phyloP scores from a whole-genome alignment of 2,113 vertebrate species.

The Pangasianodon gigas region DNA sequence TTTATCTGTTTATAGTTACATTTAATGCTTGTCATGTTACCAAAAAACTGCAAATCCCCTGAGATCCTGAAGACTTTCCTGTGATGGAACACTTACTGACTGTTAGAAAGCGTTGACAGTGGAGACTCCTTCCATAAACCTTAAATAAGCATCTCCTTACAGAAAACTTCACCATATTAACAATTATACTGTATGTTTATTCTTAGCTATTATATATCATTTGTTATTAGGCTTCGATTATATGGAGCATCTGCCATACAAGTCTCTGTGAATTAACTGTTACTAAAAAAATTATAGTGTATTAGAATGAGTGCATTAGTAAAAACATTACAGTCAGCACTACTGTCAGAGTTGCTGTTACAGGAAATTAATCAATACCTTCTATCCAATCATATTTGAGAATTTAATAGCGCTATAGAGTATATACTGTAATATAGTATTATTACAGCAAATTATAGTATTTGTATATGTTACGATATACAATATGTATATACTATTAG shows the following conservation, averaged over 20 bases:
- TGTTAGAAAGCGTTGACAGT: not conserved
- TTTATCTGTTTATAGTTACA: not conserved
- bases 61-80: not conserved
- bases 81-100: not conserved
- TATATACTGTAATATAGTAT: not conserved
- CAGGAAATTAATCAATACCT: not conserved
- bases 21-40: not conserved
- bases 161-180: not conserved
- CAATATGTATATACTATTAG: not conserved
- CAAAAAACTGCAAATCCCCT: not conserved
- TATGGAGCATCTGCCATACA: not conserved
- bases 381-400: not conserved
- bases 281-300: too few species aligned
- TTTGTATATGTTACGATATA: not conserved
- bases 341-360: not conserved
- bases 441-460: not conserved
- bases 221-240: not conserved
- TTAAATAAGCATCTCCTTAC: not conserved
- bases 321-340: not conserved
- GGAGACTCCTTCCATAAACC: not conserved
- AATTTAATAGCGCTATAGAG: not conserved
- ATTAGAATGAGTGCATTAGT: not conserved
- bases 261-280: too few species aligned
- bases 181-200: not conserved
- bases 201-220: not conserved